A percentile compares a stretch with the other conserved stretches of the same genome.
These are phyloP conservation scores for Drosophila vallismaia DNA, from an alignment of 2,888 invertebrate genomes.

Conservation along the genomic window DNA sequence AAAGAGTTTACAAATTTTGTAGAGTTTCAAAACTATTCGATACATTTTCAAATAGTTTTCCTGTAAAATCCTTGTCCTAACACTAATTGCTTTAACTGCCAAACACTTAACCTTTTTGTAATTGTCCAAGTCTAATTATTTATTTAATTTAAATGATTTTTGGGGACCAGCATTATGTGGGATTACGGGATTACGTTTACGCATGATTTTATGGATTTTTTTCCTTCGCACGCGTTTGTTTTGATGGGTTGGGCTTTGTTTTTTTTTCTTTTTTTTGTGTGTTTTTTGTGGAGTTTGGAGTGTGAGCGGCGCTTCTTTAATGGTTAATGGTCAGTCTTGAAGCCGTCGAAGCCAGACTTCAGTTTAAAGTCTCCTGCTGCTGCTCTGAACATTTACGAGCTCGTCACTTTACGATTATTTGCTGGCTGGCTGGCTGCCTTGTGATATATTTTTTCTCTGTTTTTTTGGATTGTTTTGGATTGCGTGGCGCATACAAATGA, in stretches of 20 bases:
- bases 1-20: too few relatives aligned
- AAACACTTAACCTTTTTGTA: constrained; percentile 1
- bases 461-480: constrained; percentile 36
- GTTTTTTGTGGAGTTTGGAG: constrained; percentile 13
- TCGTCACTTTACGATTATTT: constrained; percentile 70
- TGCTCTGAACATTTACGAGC: constrained; percentile 75
- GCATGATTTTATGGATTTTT: constrained; percentile 42
- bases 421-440: constrained; percentile 38
- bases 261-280: constrained; percentile 2
- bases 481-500: constrained; percentile 82
- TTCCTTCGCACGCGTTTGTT: constrained; percentile 47
- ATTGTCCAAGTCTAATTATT: constrained; percentile 14
- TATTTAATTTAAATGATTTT: constrained; percentile 35
- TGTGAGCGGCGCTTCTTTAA: constrained; percentile 51
- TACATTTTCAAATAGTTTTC: too few relatives aligned
- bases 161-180: constrained; percentile 4
- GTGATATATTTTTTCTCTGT: constrained; percentile 49
- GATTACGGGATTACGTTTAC: constrained; percentile 24
- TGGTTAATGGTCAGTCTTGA: constrained; percentile 44
- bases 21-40: too few relatives aligned
- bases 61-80: background rate
- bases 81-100: background rate
- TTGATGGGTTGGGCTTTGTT: constrained; percentile 28
- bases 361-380: constrained; percentile 18
- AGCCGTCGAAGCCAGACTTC: constrained; percentile 18